Evolutionary conservation across 2,113 vertebrate species (phyloP).

Genomic region (Arenaria interpres): DNA sequence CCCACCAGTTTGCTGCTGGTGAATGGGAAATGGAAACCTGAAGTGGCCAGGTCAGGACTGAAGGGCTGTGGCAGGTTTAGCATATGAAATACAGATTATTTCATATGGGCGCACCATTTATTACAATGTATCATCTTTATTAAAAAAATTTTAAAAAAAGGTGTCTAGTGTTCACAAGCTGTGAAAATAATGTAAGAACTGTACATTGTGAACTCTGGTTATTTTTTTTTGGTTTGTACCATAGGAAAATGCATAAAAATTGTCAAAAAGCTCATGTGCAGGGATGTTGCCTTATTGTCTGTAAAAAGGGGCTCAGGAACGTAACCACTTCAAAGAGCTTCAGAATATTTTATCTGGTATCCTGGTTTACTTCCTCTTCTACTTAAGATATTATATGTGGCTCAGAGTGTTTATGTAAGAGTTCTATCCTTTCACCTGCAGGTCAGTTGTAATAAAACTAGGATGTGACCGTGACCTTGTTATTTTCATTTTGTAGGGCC

Average conservation of each 20-base stretch:
- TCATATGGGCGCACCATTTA: conserved; percentile 84
- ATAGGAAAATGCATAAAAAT: conserved; percentile 83
- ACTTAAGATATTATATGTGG: conserved; percentile 81
- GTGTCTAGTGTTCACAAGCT: conserved; percentile 88
- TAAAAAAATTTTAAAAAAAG: conserved; percentile 70
- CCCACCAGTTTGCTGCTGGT: neutral
- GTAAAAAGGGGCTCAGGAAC: conserved; percentile 80
- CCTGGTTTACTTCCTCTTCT: conserved; percentile 79
- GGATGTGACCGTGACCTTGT: conserved; percentile 78
- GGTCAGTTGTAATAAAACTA: conserved; percentile 87
- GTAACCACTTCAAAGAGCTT: conserved; percentile 78
- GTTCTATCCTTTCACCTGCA: conserved; percentile 83
- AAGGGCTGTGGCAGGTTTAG: conserved; percentile 39
- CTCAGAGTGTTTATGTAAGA: conserved; percentile 84
- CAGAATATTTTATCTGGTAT: conserved; percentile 78
- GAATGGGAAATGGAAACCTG: neutral
- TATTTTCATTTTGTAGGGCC: conserved; percentile 78
- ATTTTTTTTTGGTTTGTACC: conserved; percentile 76
- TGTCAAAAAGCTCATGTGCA: conserved; percentile 81
- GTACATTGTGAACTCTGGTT: conserved; percentile 83
- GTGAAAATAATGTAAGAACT: conserved; percentile 86
- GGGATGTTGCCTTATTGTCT: conserved; percentile 87
- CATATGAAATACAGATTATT: conserved; percentile 60
- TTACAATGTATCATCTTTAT: conserved; percentile 88
- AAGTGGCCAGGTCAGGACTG: conserved; percentile 21